Evolutionary conservation across 2,113 vertebrate species (phyloP), one percentile per base, ranked within the genome.

Genomic region (Labeo rohita): DNA sequence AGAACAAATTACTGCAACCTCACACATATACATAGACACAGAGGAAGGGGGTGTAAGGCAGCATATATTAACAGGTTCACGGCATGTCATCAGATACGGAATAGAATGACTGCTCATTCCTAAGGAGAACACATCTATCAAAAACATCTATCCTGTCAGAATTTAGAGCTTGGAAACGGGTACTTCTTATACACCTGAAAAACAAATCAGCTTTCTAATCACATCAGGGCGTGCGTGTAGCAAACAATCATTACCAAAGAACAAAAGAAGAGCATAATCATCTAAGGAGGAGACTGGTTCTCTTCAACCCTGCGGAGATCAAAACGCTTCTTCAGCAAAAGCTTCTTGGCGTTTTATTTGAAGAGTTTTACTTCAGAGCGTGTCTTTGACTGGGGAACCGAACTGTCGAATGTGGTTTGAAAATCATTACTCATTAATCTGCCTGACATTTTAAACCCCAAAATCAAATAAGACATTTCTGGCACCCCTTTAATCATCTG

Each of bases 1-100:
- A 93, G 87, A 85, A 90, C 74, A 91, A 70, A 86, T 74, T 86
- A 90, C 86, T 86, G 65, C 66, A 87, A 65, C 49, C 56, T 88
- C 16, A 80, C 74, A 68, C 50, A 74, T 43, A 79, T 68, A 84
- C 12, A 84, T 28, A 84, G 21, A 83, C 80, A 90, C 63, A 91
- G 50, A 78, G 74, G 73, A 84, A 82, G 75, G 75, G 86, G 76
- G 90, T 85, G 90, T 90, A 90, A 90, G 86, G 80, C 86, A 50
- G 28, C 50, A 78, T 36, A 56, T 78, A 15, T 54, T 54, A 23
- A 78, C 50, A 78, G 8, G 50, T 56, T 54, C 49, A 76, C 68
- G 10, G 68, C 68, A 72, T 72, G 16, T 43, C 18, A 8, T 72
- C 43, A 72, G 43, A 43, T 43, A 43, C 68, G 5, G 39, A 74